Evolutionary conservation across 2,888 invertebrate genomes (phyloP).

Genomic region (Drosophila atroscutellata): DNA sequence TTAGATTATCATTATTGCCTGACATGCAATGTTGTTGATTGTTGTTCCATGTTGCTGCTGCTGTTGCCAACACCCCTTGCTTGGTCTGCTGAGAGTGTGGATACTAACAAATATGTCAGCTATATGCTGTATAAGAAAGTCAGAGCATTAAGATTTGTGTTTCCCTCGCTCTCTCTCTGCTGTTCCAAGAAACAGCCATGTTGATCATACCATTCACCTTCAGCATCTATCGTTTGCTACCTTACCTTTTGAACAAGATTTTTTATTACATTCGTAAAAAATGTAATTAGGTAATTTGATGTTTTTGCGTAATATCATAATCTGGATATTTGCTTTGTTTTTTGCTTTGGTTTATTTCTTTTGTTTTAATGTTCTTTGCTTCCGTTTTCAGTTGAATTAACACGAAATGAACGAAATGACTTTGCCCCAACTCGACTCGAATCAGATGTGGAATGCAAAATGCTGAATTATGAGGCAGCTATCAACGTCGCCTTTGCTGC

Average conservation of each 20-base stretch:
- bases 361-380: not conserved
- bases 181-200: not conserved
- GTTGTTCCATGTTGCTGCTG: slow-evolving; percentile 28
- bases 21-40: slow-evolving; percentile 61
- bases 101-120: not conserved
- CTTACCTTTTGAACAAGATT: not conserved
- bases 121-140: not conserved
- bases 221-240: not conserved
- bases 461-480: slow-evolving; percentile 70
- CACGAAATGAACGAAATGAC: slow-evolving; percentile 58
- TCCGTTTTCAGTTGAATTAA: slow-evolving; percentile 59
- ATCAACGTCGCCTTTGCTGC: slow-evolving; percentile 54
- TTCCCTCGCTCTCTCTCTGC: not conserved
- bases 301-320: not conserved
- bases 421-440: slow-evolving; percentile 18
- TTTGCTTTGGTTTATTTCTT: not conserved
- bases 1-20: slow-evolving; percentile 68
- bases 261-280: not conserved
- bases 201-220: not conserved
- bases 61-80: slow-evolving; percentile 19
- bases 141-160: not conserved
- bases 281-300: not conserved
- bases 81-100: not conserved
- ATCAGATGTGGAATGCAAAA: slow-evolving; percentile 34
- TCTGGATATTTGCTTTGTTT: not conserved